Evolutionary conservation across 37 sponge, comb jelly and placozoan species (phyloP), one percentile per base, ranked within the genome.

Genomic region (Geodia barretti): DNA sequence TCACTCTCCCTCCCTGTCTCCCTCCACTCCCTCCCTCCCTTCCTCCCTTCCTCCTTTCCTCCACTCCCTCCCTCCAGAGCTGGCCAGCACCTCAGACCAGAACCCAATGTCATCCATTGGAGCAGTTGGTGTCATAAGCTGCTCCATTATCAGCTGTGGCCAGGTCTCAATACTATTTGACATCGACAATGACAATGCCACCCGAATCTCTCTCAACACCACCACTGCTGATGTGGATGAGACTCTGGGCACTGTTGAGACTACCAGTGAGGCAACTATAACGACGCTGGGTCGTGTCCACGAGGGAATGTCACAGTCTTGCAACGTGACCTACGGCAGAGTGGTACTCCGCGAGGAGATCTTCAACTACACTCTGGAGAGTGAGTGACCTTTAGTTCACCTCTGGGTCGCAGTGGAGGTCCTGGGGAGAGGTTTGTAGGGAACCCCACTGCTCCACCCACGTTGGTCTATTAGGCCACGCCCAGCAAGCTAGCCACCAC

Each of bases 401-500:
- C n/a, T n/a, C n/a, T n/a, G n/a, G n/a, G n/a, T n/a, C n/a, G n/a
- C n/a, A n/a, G n/a, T n/a, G n/a, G n/a, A n/a, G n/a, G n/a, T n/a
- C n/a, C n/a, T n/a, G n/a, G n/a, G n/a, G n/a, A n/a, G n/a, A n/a
- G n/a, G n/a, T n/a, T n/a, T n/a, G n/a, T n/a, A n/a, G n/a, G n/a
- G n/a, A n/a, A n/a, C n/a, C n/a, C n/a, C n/a, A n/a, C n/a, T n/a
- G n/a, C n/a, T n/a, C n/a, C n/a, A n/a, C n/a, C n/a, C n/a, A n/a
- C n/a, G n/a, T n/a, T n/a, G n/a, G n/a, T n/a, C n/a, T n/a, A n/a
- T n/a, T n/a, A n/a, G n/a, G n/a, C n/a, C n/a, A n/a, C n/a, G n/a
- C n/a, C n/a, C n/a, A n/a, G n/a, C n/a, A n/a, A n/a, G n/a, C 54
- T 47, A 47, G 54, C 54, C 54, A 47, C 54, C 54, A 47, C 54